Evolutionary conservation across 2,888 invertebrate genomes (phyloP), one percentile per base, ranked within the genome.

Genomic region (Brenthis daphne): DNA sequence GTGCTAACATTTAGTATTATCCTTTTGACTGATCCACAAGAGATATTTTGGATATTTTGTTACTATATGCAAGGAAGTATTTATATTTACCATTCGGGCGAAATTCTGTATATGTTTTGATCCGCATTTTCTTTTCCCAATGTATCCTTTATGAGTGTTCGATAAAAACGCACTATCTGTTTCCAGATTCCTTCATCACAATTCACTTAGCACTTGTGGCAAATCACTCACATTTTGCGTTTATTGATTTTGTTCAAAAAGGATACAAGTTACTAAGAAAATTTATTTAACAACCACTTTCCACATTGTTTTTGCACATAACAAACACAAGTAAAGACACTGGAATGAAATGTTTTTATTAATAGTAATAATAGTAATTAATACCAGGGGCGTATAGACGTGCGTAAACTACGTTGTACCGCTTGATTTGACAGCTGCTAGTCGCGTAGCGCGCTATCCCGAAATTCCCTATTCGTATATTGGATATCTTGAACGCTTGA

Each of bases 321-420:
- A 89, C 92, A 92, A 90, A 92, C 89, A 89, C 92, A 92, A 92
- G 92, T 88, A 92, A 92, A 92, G 89, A 87, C 86, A 92, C 92
- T 92, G 90, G 76, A 90, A 90, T 71, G 76, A 63, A 65, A 70
- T 63, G 24, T 58, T 70, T 57, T 29, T 64, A 53, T 33, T 65
- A 68, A 67, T 64, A 43, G 37, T 43, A 54, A 51, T 54, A 70
- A 72, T 76, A 75, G 73, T 16, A 53, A 24, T 77, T 69, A 77
- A 16, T 60, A 57, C 48, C 8, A 50, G 24, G 50, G 48, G 48
- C 48, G 48, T 60, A 33, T 29, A n/a, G 57, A 48, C 68, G 69
- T 68, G 70, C 70, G 67, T 71, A 78, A 71, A 71, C 73, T 75
- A 70, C 69, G 74, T 79, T 82, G 87, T 86, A 86, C 85, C 82